These are phyloP conservation scores for Conus canariensis DNA, from an alignment of 2,888 invertebrate genomes.

Conservation along the genomic window DNA sequence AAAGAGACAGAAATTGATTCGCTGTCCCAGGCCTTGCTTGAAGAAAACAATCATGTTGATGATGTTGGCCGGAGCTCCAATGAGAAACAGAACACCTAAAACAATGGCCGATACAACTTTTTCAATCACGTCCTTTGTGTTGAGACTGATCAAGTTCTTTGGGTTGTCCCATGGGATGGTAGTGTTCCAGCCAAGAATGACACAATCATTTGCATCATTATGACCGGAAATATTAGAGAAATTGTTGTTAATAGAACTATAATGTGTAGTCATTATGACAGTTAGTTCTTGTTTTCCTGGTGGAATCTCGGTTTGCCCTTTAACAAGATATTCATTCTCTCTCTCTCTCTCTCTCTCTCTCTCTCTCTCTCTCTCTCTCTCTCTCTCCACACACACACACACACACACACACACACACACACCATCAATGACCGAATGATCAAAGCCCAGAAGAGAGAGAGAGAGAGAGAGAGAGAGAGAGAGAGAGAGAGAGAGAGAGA, in stretches of 20 bases:
- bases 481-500: too few species aligned
- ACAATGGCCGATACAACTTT: background rate
- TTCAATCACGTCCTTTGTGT: background rate
- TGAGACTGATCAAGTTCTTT: background rate
- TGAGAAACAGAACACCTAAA: background rate
- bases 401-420: too few species aligned
- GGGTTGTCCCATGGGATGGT: constrained; percentile 6
- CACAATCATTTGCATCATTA: background rate
- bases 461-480: too few species aligned
- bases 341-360: too few species aligned
- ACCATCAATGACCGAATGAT: too few species aligned
- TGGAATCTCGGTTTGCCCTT: background rate
- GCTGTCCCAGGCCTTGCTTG: too few species aligned
- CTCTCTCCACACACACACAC: too few species aligned
- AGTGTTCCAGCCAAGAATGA: background rate
- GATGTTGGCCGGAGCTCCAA: background rate
- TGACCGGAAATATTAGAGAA: background rate
- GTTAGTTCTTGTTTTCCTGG: background rate
- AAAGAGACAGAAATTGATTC: constrained; percentile 19
- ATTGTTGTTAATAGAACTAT: background rate
- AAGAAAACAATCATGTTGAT: constrained; percentile 29
- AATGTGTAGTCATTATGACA: too few species aligned
- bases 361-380: too few species aligned
- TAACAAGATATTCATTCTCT: too few species aligned
- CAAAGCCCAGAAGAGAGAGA: too few species aligned